These are phyloP conservation scores for Gopherus evgoodei DNA, from an alignment of 2,113 vertebrate species.

Conservation along the genomic window DNA sequence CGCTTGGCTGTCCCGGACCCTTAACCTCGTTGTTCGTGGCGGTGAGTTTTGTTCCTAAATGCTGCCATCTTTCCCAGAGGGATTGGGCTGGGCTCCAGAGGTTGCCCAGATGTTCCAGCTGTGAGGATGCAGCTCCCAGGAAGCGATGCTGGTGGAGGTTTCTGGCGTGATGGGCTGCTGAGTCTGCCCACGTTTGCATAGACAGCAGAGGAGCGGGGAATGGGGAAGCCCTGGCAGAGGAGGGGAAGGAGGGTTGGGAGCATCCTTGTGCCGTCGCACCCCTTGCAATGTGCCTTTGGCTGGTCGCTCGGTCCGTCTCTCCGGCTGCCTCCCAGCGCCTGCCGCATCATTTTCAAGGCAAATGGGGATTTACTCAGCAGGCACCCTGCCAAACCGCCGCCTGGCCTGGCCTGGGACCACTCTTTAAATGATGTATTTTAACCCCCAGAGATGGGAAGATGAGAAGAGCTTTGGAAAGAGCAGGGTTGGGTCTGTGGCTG, in stretches of 20 bases:
- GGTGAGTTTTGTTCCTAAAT: not conserved
- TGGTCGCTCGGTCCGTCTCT: not conserved
- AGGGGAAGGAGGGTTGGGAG: too few species aligned
- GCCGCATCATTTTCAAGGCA: not conserved
- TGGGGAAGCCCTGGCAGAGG: not conserved
- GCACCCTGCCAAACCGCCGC: not conserved
- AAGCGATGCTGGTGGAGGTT: not conserved
- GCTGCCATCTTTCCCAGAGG: not conserved
- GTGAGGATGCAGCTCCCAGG: too few species aligned
- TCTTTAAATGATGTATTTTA: not conserved
- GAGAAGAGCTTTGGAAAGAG: not conserved
- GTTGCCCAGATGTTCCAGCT: not conserved
- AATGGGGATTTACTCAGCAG: not conserved
- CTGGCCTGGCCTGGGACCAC: not conserved
- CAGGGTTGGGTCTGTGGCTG: not conserved
- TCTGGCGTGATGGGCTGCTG: not conserved
- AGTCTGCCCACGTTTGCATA: not conserved
- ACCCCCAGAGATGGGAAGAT: too few species aligned
- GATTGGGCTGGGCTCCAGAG: not conserved
- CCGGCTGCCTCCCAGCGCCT: not conserved
- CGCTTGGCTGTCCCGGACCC: not conserved
- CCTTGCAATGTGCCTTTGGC: not conserved
- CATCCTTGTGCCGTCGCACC: not conserved
- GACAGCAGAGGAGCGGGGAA: not conserved
- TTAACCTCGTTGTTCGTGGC: fast-evolving